Conservation (phyloP, 2,888 invertebrate species). For the Molorchus minor region DNA sequence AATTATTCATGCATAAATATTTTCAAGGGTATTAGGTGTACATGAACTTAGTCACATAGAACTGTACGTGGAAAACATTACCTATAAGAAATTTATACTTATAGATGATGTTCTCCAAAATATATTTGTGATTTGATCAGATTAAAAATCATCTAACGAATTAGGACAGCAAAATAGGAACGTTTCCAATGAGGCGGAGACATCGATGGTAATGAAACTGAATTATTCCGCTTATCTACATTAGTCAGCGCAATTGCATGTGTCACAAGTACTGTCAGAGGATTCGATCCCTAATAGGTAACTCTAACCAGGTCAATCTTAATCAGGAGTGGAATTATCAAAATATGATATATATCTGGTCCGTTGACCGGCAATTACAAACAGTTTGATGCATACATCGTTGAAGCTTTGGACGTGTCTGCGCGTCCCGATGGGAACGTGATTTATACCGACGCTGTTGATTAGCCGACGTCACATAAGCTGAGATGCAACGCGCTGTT, state of each 20-base stretch:
- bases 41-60: background rate
- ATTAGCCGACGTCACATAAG: slow-evolving; percentile 59
- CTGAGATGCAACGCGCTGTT: slow-evolving; percentile 58
- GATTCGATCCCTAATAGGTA: slow-evolving; percentile 33
- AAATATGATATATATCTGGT: slow-evolving; percentile 53
- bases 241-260: slow-evolving; percentile 11
- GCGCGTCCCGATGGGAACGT: slow-evolving; percentile 58
- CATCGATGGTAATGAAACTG: background rate
- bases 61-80: too few relatives aligned
- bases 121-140: too few relatives aligned
- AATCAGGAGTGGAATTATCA: slow-evolving; percentile 47
- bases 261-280: slow-evolving; percentile 26
- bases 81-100: too few relatives aligned
- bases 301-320: slow-evolving; percentile 42
- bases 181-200: too few relatives aligned
- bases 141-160: too few relatives aligned
- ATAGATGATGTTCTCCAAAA: too few relatives aligned
- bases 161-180: too few relatives aligned
- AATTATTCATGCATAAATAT: background rate
- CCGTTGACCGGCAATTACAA: slow-evolving; percentile 50
- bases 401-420: slow-evolving; percentile 54
- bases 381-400: slow-evolving; percentile 55
- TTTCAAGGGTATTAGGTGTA: background rate
- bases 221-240: background rate
- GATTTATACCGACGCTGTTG: slow-evolving; percentile 60